phyloP scores from a whole-genome alignment of 2,113 vertebrate species.

The Puma concolor region DNA sequence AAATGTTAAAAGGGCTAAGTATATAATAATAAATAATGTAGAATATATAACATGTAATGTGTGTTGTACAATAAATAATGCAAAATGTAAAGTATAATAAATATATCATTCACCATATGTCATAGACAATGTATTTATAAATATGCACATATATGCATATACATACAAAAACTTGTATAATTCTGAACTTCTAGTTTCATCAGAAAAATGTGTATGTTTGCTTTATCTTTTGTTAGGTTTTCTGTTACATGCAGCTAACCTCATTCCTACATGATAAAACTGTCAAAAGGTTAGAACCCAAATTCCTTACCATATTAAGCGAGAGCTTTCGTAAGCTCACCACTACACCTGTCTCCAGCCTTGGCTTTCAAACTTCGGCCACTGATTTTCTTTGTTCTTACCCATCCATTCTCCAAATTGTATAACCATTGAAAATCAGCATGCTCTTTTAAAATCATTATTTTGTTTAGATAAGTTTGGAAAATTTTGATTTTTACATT shows the following conservation, averaged over 20 bases:
- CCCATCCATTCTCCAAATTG: not conserved
- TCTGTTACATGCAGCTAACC: not conserved
- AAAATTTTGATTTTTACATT: not conserved
- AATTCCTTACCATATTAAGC: not conserved
- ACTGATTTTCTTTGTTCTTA: not conserved
- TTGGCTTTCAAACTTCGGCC: not conserved
- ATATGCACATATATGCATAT: not conserved
- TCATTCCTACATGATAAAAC: not conserved
- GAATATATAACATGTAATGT: not conserved
- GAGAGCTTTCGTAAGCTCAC: not conserved
- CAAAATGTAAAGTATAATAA: not conserved
- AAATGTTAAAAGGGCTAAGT: not conserved
- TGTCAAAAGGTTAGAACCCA: not conserved
- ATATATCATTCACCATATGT: not conserved
- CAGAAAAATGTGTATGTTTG: not conserved
- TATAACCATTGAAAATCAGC: not conserved
- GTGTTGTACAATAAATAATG: not conserved
- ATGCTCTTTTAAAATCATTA: not conserved
- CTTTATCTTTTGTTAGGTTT: not conserved
- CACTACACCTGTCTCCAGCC: fast-evolving
- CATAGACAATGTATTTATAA: not conserved
- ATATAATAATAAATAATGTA: not conserved
- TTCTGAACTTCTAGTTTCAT: not conserved
- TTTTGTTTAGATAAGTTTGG: not conserved
- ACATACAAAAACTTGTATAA: not conserved